Percentiles rank a stretch among this genome's conserved stretches.
phyloP scores from a whole-genome alignment of 2,797 vertebrate genomes.

The Myotis myotis region DNA sequence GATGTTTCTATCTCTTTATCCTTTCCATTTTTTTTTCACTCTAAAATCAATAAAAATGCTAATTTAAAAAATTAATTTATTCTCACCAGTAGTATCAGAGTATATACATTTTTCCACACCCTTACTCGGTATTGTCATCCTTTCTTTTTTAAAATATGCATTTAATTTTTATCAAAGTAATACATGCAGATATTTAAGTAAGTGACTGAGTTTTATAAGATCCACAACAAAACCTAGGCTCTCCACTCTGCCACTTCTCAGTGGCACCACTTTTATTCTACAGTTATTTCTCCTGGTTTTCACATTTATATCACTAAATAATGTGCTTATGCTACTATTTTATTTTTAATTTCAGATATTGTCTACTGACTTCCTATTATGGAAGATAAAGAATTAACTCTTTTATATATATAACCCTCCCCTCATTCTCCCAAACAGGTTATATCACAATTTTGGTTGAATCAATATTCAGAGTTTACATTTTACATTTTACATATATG shows the following conservation, averaged over 20 bases:
- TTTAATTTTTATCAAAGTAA: constrained; percentile 41
- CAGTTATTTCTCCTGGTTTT: background rate
- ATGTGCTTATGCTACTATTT: background rate
- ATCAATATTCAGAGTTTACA: background rate
- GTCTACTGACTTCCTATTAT: background rate
- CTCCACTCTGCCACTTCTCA: no score
- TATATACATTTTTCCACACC: background rate
- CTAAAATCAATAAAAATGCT: no score
- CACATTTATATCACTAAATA: background rate
- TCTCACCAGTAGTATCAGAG: background rate
- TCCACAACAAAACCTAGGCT: background rate
- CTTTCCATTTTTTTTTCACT: no score
- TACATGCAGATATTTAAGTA: background rate
- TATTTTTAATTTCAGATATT: background rate
- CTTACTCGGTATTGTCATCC: background rate
- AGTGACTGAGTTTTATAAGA: background rate
- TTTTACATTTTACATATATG: background rate
- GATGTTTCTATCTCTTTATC: no score
- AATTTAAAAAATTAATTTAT: no score
- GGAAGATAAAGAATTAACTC: background rate
- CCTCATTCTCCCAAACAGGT: background rate
- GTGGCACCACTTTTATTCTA: background rate
- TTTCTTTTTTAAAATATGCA: background rate
- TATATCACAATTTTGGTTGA: background rate
- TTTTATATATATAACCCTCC: background rate